phyloP scores from a whole-genome alignment of 2,888 invertebrate species.

The Pegoplata infirma region DNA sequence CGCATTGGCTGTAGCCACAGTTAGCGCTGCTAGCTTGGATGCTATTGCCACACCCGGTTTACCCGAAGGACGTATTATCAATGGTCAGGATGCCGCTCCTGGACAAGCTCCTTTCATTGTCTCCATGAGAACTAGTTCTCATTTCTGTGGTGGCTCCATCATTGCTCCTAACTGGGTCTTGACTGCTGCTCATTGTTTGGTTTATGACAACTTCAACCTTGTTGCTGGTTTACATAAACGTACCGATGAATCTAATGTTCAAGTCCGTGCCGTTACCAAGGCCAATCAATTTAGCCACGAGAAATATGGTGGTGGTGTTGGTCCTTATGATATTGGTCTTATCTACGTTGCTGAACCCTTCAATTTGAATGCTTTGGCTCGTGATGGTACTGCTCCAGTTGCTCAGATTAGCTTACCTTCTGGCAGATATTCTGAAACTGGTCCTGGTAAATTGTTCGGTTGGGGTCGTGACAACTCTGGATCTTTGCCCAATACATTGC shows the following conservation, averaged over 20 bases:
- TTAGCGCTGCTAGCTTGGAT: slow-evolving; percentile 63
- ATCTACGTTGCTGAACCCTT: slow-evolving; percentile 71
- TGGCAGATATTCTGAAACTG: slow-evolving; percentile 61
- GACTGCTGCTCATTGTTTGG: slow-evolving; percentile 76
- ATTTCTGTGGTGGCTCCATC: slow-evolving; percentile 78
- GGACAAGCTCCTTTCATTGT: slow-evolving; percentile 78
- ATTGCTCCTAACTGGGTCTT: slow-evolving; percentile 71
- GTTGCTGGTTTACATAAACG: slow-evolving; percentile 77
- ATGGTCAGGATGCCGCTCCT: slow-evolving; percentile 71
- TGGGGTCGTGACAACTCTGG: slow-evolving; percentile 73
- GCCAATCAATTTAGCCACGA: slow-evolving; percentile 70
- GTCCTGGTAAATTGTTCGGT: slow-evolving; percentile 68
- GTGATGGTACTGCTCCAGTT: slow-evolving; percentile 68
- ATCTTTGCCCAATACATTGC: slow-evolving; percentile 67
- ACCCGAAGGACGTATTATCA: slow-evolving; percentile 73
- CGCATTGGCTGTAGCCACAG: slow-evolving; percentile 66
- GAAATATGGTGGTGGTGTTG: slow-evolving; percentile 73
- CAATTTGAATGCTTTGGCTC: slow-evolving; percentile 67
- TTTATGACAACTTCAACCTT: slow-evolving; percentile 60
- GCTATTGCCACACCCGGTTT: slow-evolving; percentile 66
- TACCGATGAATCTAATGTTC: slow-evolving; percentile 64
- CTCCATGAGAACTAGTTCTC: slow-evolving; percentile 69
- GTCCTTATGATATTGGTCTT: slow-evolving; percentile 80
- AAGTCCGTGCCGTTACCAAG: slow-evolving; percentile 66
- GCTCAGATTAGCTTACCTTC: slow-evolving; percentile 65